Base-by-base conservation (phyloP, 2,888 invertebrate genomes). In the Callyntrura sp. region DNA sequence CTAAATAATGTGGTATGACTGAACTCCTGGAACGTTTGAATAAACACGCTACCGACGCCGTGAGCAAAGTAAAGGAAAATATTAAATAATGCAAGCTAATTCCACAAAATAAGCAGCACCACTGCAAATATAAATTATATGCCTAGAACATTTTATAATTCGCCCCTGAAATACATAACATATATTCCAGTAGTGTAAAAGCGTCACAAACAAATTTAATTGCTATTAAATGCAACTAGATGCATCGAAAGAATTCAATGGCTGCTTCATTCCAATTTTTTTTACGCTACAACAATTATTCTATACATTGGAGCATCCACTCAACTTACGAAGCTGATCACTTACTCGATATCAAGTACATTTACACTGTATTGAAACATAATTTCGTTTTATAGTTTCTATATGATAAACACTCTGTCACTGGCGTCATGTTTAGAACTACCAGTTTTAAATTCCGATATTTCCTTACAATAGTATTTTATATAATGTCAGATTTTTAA, bases 401-500 rank as follows among this genome's bases (percentile, higher is more conserved):
- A 12, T 25, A 62, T 23, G 23, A 25, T 68, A 68, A 14, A 28
- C n/a, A 8, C 14, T 70, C 20, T 20, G 23, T 45, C 25, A 45
- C 20, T n/a, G 62, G 25, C 20, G 60, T 68, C n/a, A 62, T n/a
- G 1, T 60, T 25, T 62, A 25, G 25, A n/a, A 68, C 51, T 23
- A 73, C 51, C 51, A 73, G 73, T 73, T 2, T 35, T 35, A 6
- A 35, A 35, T 35, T 48, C n/a, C 23, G 45, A 73, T 51, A 73
- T 73, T 45, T 8, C 45, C 35, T 45, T 70, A 20, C 17, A 45
- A 12, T 12, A 5, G 5, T 73, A 20, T n/a, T n/a, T n/a, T n/a
- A 3, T 68, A 73, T 73, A 73, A 73, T 73, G 73, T 73, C 73
- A 73, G 48, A 73, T 73, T 73, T 73, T 73, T 20, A 9, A 73